Evolutionary conservation across 92 coral and sea anemone species (phyloP).

Genomic region (Meandrina meandrites): DNA sequence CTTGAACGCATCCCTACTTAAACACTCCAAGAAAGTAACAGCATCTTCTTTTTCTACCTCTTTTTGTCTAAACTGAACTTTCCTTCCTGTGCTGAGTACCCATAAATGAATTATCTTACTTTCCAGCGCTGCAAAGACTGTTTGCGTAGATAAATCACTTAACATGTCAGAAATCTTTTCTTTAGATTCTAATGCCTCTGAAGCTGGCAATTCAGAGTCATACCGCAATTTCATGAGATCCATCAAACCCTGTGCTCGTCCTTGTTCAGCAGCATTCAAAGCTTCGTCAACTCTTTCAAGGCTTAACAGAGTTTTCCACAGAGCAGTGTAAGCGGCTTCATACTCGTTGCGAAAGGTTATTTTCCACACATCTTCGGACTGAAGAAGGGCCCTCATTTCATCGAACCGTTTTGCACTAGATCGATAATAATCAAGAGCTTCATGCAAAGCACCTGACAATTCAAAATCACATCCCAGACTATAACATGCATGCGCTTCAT

Average conservation of each 20-base stretch:
- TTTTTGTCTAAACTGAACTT: background rate
- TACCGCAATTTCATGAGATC: background rate
- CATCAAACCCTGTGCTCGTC: background rate
- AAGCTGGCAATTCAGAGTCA: background rate
- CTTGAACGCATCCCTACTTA: background rate
- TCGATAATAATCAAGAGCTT: background rate
- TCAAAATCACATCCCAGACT: background rate
- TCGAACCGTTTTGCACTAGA: background rate
- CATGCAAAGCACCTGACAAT: background rate
- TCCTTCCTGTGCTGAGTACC: background rate
- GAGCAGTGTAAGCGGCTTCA: background rate
- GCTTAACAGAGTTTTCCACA: too few relatives aligned
- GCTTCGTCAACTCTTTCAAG: background rate
- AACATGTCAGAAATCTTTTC: background rate
- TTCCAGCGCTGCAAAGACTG: background rate
- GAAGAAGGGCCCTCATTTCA: background rate
- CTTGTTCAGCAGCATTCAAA: background rate
- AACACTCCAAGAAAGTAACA: background rate
- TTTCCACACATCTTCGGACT: background rate
- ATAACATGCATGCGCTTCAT: background rate
- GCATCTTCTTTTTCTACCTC: background rate
- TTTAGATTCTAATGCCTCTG: background rate
- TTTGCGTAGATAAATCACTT: background rate
- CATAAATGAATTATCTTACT: background rate
- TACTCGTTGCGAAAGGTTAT: background rate